phyloP scores from a whole-genome alignment of 2,113 vertebrate species.

The Lepus americanus region DNA sequence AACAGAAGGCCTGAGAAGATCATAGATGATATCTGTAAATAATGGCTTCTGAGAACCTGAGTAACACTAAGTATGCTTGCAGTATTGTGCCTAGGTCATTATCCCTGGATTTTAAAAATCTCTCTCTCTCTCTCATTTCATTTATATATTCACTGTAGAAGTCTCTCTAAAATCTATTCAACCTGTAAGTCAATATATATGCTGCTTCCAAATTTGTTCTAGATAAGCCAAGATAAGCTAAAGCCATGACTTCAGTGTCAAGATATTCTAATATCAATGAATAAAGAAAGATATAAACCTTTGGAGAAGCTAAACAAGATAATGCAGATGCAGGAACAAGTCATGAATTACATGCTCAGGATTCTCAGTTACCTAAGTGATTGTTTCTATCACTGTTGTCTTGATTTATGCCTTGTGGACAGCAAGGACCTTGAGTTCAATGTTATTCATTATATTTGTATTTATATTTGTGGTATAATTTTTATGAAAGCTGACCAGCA shows the following conservation, averaged over 20 bases:
- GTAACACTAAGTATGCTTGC: background rate
- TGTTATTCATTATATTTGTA: background rate
- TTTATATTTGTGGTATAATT: background rate
- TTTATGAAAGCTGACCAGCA: constrained; percentile 51
- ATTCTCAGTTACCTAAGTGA: background rate
- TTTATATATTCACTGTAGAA: background rate
- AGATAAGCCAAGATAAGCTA: background rate
- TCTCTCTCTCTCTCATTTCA: no score
- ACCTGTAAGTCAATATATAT: background rate
- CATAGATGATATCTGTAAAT: background rate
- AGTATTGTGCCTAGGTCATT: background rate
- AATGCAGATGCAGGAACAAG: background rate
- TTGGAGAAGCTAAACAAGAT: background rate
- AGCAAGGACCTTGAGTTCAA: background rate
- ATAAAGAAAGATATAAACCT: background rate
- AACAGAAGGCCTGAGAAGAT: background rate
- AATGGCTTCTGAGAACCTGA: background rate
- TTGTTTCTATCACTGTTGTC: background rate
- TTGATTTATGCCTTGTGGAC: background rate
- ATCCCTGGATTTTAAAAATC: background rate
- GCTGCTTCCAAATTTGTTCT: background rate
- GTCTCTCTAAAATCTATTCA: background rate
- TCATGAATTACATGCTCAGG: background rate
- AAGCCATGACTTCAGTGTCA: constrained; percentile 9
- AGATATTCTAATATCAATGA: background rate